Evolutionary conservation across 1,140 invertebrate species (phyloP).

Genomic region (Drosophila hydei): DNA sequence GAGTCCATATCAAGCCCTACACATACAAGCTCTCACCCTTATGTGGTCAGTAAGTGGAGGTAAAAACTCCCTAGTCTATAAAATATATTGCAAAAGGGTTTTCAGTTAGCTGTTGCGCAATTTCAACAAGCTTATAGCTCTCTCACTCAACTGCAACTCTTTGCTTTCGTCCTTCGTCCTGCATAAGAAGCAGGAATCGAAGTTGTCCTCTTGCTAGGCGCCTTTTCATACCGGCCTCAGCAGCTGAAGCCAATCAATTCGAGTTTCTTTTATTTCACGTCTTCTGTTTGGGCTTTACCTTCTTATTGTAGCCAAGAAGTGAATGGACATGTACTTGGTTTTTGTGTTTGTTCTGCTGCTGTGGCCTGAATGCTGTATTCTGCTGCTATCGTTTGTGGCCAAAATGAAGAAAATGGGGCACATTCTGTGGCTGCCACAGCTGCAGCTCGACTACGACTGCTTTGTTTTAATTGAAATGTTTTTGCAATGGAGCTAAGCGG

Average conservation of each 20-base stretch:
- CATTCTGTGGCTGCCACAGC: constrained; percentile 16
- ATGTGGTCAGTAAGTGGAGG: no score
- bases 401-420: constrained; percentile 16
- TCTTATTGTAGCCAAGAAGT: constrained; percentile 26
- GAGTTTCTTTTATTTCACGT: constrained; percentile 14
- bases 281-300: constrained; percentile 2
- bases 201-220: constrained; percentile 18
- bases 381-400: constrained; percentile 20
- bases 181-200: background rate
- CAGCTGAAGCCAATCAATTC: constrained; percentile 30
- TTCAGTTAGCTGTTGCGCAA: no score
- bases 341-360: constrained; percentile 18
- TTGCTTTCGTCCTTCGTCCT: background rate
- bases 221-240: constrained; percentile 9
- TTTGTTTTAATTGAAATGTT: constrained; percentile 80
- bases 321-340: constrained; percentile 29
- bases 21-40: no score
- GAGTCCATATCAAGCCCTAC: no score
- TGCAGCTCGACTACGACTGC: constrained; percentile 43
- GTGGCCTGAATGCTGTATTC: constrained; percentile 7
- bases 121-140: no score
- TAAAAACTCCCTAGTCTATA: no score
- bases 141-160: no score
- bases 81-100: no score
- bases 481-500: constrained; percentile 68